A percentile compares a stretch with the other conserved stretches of the same genome.
Evolutionary conservation across 2,797 vertebrate species (phyloP).

Genomic region (Varecia variegata): DNA sequence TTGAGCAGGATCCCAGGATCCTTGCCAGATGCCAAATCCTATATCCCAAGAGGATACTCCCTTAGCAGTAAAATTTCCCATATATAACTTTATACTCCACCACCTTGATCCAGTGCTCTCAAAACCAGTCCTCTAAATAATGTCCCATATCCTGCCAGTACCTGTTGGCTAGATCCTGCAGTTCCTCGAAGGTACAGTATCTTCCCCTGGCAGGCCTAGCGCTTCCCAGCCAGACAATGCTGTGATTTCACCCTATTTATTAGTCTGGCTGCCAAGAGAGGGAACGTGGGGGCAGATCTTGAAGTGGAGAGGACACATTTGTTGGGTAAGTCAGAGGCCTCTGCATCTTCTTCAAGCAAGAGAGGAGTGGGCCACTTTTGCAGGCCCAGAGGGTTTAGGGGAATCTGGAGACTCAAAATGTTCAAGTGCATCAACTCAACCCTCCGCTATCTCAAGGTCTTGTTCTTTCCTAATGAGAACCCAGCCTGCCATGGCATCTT

Average conservation of each 20-base stretch:
- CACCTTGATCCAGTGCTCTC: neutral
- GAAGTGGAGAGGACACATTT: neutral
- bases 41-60: neutral
- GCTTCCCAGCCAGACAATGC: neutral
- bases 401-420: neutral
- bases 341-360: neutral
- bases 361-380: neutral
- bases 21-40: neutral
- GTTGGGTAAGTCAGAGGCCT: neutral
- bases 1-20: neutral
- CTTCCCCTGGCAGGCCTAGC: neutral
- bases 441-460: neutral
- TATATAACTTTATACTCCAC: neutral
- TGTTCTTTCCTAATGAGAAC: neutral
- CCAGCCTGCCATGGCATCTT: neutral
- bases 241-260: neutral
- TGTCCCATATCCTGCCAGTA: neutral
- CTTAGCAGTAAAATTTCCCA: neutral
- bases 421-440: neutral
- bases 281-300: neutral
- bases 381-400: neutral
- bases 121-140: neutral
- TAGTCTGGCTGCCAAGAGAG: slow-evolving; percentile 22
- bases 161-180: neutral
- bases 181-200: neutral